Base-by-base conservation (phyloP, 2,888 invertebrate species). In the Mythimna ferrago region DNA sequence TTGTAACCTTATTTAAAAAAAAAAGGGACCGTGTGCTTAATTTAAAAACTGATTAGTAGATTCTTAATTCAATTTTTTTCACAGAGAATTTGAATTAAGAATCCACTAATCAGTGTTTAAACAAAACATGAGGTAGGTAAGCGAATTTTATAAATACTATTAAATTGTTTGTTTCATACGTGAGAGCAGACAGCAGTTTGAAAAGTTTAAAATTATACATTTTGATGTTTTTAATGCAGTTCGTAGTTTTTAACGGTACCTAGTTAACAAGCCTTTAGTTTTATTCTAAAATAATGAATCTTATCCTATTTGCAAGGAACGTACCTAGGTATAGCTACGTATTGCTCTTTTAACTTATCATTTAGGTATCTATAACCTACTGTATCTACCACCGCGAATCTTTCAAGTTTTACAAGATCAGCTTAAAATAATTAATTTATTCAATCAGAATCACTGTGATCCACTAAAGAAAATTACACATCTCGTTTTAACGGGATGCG, bases 401-500 rank as follows among this genome's bases (percentile, higher is more conserved):
- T 41, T 38, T 7, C 11, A 21, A 48, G 26, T 67, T 75, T 66
- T 32, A 54, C 60, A 48, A 64, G 19, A 69, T 57, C 41, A 21
- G n/a, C 5, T 64, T 61, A 16, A 48, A 72, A 16, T 76, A 60
- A 72, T 53, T 56, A 56, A 66, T 35, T 64, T 26, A 77, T 51
- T 66, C 48, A n/a, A 6, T 44, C 41, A 3, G 51, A 63, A 57
- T 62, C 26, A 69, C 56, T 6, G 51, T 66, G 82, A 66, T 71
- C 68, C 14, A 74, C n/a, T 78, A 48, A 74, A 68, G 44, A 53
- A 74, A 78, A 80, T 78, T 60, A 71, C 62, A 60, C 58, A 68
- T 71, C 70, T 68, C 44, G 32, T 6, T 44, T 73, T 73, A 80
- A 77, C 73, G 78, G 64, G 51, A 81, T 44, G 54, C 58, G 38